These are phyloP conservation scores for Palloptera scutellata DNA, from an alignment of 2,888 invertebrate species.

Conservation along the genomic window DNA sequence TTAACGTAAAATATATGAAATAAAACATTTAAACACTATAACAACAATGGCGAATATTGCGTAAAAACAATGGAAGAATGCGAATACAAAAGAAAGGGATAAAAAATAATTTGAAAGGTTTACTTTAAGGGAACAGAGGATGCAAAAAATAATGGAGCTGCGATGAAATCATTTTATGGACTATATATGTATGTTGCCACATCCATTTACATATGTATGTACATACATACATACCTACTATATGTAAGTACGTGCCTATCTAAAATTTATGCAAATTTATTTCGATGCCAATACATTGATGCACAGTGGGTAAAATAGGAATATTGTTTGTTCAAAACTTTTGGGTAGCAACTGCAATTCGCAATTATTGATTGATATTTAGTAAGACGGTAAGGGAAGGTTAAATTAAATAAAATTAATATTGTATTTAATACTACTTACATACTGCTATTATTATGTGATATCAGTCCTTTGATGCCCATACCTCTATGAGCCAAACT, in stretches of 20 bases:
- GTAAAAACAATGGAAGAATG: constrained; percentile 3
- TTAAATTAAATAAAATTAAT: too few species aligned
- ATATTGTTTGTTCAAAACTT: too few species aligned
- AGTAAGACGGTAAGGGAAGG: too few species aligned
- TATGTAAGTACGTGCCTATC: neutral
- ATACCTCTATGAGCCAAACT: too few species aligned
- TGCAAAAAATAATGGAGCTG: constrained; percentile 3
- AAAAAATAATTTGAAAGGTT: neutral
- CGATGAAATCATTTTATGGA: neutral
- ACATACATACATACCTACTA: neutral
- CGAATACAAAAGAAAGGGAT: neutral
- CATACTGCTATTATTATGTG: too few species aligned
- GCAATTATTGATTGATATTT: too few species aligned
- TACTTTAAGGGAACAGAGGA: neutral
- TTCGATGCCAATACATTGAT: constrained; percentile 30
- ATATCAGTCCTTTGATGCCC: too few species aligned
- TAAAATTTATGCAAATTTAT: constrained; percentile 34
- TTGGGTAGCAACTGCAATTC: too few species aligned
- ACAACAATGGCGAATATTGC: neutral
- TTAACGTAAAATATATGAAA: too few species aligned
- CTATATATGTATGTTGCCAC: neutral
- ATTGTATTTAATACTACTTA: too few species aligned
- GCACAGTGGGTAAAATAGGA: constrained; percentile 20
- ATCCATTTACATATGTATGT: neutral
- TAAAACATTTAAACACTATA: too few species aligned